These are phyloP conservation scores for Trissoscelio sp. DNA, from an alignment of 2,888 invertebrate species.

Conservation along the genomic window DNA sequence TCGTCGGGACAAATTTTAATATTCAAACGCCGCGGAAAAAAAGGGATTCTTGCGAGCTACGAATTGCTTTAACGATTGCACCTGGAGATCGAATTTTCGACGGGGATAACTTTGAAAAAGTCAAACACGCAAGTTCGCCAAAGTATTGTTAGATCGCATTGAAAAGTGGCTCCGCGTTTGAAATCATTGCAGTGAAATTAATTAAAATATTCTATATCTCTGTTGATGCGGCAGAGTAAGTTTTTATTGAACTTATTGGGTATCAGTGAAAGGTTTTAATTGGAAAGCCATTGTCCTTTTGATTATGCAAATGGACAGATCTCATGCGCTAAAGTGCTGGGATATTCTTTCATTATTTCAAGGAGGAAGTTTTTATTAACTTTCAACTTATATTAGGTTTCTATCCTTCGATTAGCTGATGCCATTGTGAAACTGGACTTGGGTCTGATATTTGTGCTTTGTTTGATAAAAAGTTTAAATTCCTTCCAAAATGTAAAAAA, in stretches of 20 bases:
- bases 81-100: slow-evolving; percentile 6
- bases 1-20: slow-evolving; percentile 25
- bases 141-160: slow-evolving; percentile 24
- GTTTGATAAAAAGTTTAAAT: not conserved
- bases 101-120: slow-evolving; percentile 36
- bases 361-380: slow-evolving; percentile 40
- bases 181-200: slow-evolving; percentile 36
- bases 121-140: slow-evolving; percentile 31
- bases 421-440: not conserved
- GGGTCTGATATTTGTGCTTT: not conserved
- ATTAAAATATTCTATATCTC: slow-evolving; percentile 50
- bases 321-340: slow-evolving; percentile 17
- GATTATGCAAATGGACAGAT: slow-evolving; percentile 48
- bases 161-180: slow-evolving; percentile 18
- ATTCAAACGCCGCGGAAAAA: slow-evolving; percentile 4
- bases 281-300: slow-evolving; percentile 53
- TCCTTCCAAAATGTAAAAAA: too few relatives aligned
- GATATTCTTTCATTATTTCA: slow-evolving; percentile 48
- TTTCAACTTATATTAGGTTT: slow-evolving; percentile 31
- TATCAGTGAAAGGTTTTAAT: slow-evolving; percentile 49
- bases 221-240: slow-evolving; percentile 24
- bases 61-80: slow-evolving; percentile 25
- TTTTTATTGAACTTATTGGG: slow-evolving; percentile 54
- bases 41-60: not conserved
- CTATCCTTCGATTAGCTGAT: slow-evolving; percentile 18